These are phyloP conservation scores for Sebastes reedi DNA, from an alignment of 2,797 vertebrate genomes.

Conservation along the genomic window DNA sequence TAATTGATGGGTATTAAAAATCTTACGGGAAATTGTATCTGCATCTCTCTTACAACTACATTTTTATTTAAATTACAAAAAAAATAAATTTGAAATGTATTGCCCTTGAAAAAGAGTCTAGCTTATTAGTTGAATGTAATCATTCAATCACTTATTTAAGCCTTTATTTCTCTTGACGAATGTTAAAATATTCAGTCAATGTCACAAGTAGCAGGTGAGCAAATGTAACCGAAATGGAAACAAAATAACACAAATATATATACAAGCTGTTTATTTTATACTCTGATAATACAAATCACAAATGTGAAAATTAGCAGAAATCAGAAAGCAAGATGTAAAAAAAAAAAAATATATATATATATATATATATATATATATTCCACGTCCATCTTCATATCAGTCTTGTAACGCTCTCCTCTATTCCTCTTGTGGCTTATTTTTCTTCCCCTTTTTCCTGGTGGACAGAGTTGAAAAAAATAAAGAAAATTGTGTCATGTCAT, in stretches of 20 bases:
- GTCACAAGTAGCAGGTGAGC: neutral
- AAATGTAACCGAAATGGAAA: neutral
- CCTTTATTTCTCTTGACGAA: neutral
- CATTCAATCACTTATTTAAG: neutral
- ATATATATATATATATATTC: neutral
- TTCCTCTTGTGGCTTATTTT: constrained; percentile 21
- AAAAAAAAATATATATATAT: neutral
- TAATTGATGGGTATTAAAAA: neutral
- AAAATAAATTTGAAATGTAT: neutral
- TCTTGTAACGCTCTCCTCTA: neutral
- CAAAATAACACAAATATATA: neutral
- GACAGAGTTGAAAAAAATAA: neutral
- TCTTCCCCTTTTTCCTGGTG: constrained; percentile 54
- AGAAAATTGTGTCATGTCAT: neutral
- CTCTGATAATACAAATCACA: constrained; percentile 39
- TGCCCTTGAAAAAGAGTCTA: neutral
- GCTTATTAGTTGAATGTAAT: neutral
- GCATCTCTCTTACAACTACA: neutral
- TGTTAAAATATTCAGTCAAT: neutral
- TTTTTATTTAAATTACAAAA: neutral
- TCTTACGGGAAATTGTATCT: neutral
- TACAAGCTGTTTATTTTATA: constrained; percentile 55
- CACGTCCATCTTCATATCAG: neutral
- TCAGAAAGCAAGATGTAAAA: neutral
- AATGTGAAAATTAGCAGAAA: constrained; percentile 1